Evolutionary conservation across 2,113 vertebrate species (phyloP).

Genomic region (Anolis sagrei): DNA sequence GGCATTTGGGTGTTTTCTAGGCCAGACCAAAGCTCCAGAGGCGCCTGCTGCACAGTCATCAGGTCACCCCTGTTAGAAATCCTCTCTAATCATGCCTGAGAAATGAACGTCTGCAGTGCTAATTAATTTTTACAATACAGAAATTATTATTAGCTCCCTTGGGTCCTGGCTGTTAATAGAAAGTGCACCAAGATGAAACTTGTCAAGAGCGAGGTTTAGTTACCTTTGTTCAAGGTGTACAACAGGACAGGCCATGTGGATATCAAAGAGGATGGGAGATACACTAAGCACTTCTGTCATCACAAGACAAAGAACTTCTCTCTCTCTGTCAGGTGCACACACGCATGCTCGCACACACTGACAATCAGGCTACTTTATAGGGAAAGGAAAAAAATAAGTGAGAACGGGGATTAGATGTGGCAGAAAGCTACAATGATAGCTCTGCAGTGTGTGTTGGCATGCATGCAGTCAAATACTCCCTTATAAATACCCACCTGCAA

Average conservation of each 20-base stretch:
- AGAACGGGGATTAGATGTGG: neutral
- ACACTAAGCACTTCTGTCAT: neutral
- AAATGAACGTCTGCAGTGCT: constrained; percentile 5
- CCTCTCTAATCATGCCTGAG: constrained; percentile 26
- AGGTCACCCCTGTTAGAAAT: neutral
- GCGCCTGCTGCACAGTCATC: neutral
- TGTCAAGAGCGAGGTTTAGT: neutral
- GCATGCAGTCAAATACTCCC: too few relatives aligned
- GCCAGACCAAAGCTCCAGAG: constrained; percentile 7
- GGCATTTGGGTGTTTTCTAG: neutral
- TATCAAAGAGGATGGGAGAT: neutral
- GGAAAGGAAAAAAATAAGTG: neutral
- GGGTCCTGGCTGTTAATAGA: constrained; percentile 11
- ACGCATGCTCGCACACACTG: neutral
- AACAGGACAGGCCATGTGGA: neutral
- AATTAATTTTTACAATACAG: constrained; percentile 34
- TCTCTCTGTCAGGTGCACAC: neutral
- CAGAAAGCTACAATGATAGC: neutral
- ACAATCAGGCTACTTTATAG: neutral
- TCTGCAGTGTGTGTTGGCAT: neutral
- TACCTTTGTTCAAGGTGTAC: constrained; percentile 15
- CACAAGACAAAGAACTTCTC: neutral
- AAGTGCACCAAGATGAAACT: neutral
- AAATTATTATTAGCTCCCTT: constrained; percentile 28
- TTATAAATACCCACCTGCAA: neutral